phyloP scores from a whole-genome alignment of 2,797 vertebrate species.

The Silurus aristotelis region DNA sequence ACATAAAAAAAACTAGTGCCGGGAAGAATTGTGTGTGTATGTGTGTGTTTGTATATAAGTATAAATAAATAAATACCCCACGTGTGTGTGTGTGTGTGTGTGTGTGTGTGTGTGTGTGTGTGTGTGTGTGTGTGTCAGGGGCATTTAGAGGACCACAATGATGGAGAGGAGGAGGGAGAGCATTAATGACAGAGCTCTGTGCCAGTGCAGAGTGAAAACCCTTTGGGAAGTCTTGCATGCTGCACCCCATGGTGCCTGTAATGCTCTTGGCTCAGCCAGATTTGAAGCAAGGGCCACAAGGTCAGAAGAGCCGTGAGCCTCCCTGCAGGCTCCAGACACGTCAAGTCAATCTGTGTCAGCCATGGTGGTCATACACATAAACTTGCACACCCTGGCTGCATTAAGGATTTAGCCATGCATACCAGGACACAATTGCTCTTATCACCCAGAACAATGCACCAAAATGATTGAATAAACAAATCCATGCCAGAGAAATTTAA shows the following conservation, averaged over 20 bases:
- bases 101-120: slow-evolving; percentile 16
- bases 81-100: background rate
- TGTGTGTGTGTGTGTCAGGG: slow-evolving; percentile 1
- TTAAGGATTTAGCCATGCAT: slow-evolving; percentile 44
- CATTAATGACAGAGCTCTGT: slow-evolving; percentile 32
- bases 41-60: no score
- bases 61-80: no score
- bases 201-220: slow-evolving; percentile 44
- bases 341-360: slow-evolving; percentile 63
- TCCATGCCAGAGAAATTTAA: slow-evolving; percentile 23
- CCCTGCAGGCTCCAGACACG: slow-evolving; percentile 45
- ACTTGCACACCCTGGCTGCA: slow-evolving; percentile 33
- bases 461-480: slow-evolving; percentile 25
- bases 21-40: background rate
- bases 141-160: slow-evolving; percentile 25
- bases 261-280: slow-evolving; percentile 43
- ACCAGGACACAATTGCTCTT: slow-evolving; percentile 33
- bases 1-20: background rate
- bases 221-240: slow-evolving; percentile 38
- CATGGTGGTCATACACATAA: slow-evolving; percentile 23
- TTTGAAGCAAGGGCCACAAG: slow-evolving; percentile 43
- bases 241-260: slow-evolving; percentile 51
- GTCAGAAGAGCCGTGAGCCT: slow-evolving; percentile 32
- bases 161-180: slow-evolving; percentile 10
- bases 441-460: slow-evolving; percentile 28